Evolutionary conservation across 2,113 vertebrate genomes (phyloP).

Genomic region (Dromaius novaehollandiae): DNA sequence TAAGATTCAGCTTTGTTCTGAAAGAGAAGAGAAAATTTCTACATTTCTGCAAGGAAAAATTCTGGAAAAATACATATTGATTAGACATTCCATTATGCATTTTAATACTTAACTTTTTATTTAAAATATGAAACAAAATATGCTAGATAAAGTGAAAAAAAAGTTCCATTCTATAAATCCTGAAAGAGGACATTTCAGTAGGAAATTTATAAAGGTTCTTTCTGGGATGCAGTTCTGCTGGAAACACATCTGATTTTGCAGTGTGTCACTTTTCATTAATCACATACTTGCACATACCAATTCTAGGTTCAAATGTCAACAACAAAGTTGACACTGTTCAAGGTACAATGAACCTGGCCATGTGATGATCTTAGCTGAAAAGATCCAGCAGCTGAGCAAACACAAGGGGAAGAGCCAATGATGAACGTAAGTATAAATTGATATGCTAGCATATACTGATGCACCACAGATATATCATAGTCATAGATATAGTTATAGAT

Average conservation of each 20-base stretch:
- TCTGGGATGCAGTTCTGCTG: not conserved
- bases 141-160: not conserved
- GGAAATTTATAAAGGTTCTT: not conserved
- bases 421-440: not conserved
- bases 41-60: not conserved
- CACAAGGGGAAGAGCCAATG: not conserved
- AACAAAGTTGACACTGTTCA: not conserved
- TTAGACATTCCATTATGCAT: not conserved
- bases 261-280: not conserved
- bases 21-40: not conserved
- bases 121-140: not conserved
- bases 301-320: not conserved
- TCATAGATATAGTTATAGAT: not conserved
- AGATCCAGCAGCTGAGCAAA: not conserved
- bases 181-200: not conserved
- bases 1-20: not conserved
- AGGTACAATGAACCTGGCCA: not conserved
- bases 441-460: not conserved
- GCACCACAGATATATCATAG: not conserved
- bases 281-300: not conserved
- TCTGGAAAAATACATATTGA: not conserved
- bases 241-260: not conserved
- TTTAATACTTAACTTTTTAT: not conserved
- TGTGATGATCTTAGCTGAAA: not conserved
- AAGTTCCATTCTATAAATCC: not conserved